Conservation (phyloP, 2,113 vertebrate genomes). For the Peromyscus leucopus region DNA sequence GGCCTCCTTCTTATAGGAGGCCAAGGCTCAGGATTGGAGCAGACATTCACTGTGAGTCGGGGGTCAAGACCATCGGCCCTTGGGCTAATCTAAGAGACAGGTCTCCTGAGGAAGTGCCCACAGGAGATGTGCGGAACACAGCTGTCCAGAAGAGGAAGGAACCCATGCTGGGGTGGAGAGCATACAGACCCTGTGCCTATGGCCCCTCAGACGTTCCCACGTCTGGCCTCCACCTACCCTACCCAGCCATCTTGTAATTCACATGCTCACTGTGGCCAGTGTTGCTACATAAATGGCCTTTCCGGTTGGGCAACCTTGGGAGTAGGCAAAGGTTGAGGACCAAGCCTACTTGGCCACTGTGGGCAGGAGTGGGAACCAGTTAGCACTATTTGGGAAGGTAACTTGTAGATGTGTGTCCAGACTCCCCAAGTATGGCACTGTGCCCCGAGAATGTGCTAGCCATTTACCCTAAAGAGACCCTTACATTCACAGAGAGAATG, state of each 20-base stretch:
- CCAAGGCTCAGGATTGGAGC: neutral
- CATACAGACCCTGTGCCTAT: neutral
- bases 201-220: neutral
- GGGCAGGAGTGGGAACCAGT: neutral
- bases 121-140: slow-evolving; percentile 71
- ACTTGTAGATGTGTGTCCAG: neutral
- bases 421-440: neutral
- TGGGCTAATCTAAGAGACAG: neutral
- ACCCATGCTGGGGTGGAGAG: neutral
- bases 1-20: neutral
- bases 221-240: neutral
- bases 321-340: neutral
- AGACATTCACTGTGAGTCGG: neutral
- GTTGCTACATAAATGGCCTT: neutral
- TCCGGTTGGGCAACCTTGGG: neutral
- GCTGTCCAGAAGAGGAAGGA: slow-evolving; percentile 77
- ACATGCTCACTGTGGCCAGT: neutral
- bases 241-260: neutral
- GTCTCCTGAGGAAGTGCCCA: slow-evolving; percentile 52
- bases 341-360: neutral
- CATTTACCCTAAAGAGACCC: neutral
- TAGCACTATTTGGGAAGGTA: neutral
- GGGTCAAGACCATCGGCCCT: slow-evolving; percentile 54
- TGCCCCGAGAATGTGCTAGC: neutral
- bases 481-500: neutral